phyloP scores from a whole-genome alignment of 92 coral and sea anemone genomes.

The Desmophyllum pertusum region DNA sequence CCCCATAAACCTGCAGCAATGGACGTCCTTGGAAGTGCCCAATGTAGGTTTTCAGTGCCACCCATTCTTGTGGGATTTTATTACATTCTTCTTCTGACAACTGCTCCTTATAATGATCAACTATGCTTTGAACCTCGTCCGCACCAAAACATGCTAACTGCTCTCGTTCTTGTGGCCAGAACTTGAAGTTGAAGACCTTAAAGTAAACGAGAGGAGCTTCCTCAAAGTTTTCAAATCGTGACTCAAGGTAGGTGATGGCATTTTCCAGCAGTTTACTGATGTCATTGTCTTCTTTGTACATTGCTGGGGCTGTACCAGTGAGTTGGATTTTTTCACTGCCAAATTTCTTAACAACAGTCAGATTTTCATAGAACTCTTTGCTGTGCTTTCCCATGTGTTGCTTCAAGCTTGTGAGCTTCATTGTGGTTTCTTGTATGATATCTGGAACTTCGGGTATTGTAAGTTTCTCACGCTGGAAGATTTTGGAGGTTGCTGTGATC shows the following conservation, averaged over 20 bases:
- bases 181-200: slow-evolving; percentile 19
- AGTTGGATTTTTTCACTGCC: slow-evolving; percentile 1
- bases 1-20: slow-evolving; percentile 12
- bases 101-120: slow-evolving; percentile 38
- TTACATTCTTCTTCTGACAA: slow-evolving; percentile 42
- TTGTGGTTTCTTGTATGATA: slow-evolving; percentile 38
- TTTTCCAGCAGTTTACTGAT: slow-evolving; percentile 20
- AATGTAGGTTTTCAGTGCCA: slow-evolving; percentile 23
- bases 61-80: slow-evolving; percentile 34
- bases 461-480: slow-evolving; percentile 36
- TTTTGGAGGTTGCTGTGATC: slow-evolving; percentile 6
- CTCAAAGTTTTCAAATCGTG: slow-evolving; percentile 20
- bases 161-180: slow-evolving; percentile 13
- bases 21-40: slow-evolving; percentile 15
- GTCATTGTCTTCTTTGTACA: slow-evolving; percentile 16
- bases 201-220: slow-evolving; percentile 27
- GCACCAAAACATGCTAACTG: slow-evolving; percentile 25
- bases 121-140: slow-evolving; percentile 24
- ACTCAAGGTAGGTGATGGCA: neutral
- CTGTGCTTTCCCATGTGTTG: slow-evolving; percentile 23
- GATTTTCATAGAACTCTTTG: slow-evolving; percentile 16
- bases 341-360: slow-evolving; percentile 5
- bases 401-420: slow-evolving; percentile 34
- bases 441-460: slow-evolving; percentile 31
- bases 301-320: slow-evolving; percentile 13